Conservation (phyloP, 2,113 vertebrate species). For the Lampris megalopsis region DNA sequence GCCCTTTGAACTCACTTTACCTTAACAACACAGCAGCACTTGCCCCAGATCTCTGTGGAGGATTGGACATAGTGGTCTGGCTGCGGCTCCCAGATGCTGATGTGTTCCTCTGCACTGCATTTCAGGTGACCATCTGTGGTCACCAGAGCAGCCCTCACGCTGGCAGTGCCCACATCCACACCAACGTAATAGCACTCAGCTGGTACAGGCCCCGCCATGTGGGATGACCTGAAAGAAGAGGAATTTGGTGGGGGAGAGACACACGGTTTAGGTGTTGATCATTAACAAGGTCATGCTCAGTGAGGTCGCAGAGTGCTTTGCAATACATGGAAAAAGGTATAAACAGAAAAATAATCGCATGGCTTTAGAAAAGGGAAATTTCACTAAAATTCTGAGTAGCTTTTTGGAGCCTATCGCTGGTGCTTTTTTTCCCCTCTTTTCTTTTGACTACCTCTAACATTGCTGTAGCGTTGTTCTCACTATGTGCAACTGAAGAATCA, state of each 20-base stretch:
- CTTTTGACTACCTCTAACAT: too few species aligned
- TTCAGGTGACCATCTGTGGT: constrained; percentile 81
- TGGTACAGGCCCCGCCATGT: constrained; percentile 46
- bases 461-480: not conserved
- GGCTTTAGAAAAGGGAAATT: too few species aligned
- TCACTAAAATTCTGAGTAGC: too few species aligned
- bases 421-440: too few species aligned
- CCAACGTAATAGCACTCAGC: constrained; percentile 86
- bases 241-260: not conserved
- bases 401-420: too few species aligned
- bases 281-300: constrained; percentile 24
- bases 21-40: constrained; percentile 89
- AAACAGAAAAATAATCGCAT: not conserved
- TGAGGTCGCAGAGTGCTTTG: not conserved
- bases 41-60: constrained; percentile 92
- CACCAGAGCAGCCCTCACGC: constrained; percentile 92
- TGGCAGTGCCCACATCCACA: constrained; percentile 92
- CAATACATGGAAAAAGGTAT: not conserved
- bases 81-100: constrained; percentile 89
- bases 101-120: constrained; percentile 84
- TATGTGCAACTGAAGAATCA: not conserved
- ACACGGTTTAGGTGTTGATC: not conserved
- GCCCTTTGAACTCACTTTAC: constrained; percentile 67
- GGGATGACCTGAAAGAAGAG: not conserved
- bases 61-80: constrained; percentile 92